These are phyloP conservation scores for Coptodon rendalli DNA, from an alignment of 2,113 vertebrate species.

Conservation along the genomic window DNA sequence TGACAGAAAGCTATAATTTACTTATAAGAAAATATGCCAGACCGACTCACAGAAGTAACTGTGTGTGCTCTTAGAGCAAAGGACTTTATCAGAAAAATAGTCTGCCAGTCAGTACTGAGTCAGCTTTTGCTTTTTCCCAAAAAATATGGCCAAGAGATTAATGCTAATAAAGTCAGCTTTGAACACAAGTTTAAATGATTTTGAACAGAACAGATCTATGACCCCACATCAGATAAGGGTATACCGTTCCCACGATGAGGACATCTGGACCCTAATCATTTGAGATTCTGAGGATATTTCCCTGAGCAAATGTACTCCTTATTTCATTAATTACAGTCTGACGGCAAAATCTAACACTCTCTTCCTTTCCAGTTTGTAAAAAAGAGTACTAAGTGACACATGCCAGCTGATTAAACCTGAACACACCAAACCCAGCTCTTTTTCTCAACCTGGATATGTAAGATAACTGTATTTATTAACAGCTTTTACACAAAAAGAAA, in stretches of 20 bases:
- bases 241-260: not conserved
- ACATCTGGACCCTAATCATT: not conserved
- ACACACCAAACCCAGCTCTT: not conserved
- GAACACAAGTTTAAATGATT: not conserved
- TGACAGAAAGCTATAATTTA: not conserved
- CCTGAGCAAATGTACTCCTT: not conserved
- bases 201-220: not conserved
- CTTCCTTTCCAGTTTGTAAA: not conserved
- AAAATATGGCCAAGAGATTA: not conserved
- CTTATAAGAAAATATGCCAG: not conserved
- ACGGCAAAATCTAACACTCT: not conserved
- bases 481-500: not conserved
- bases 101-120: not conserved
- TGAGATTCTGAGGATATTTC: not conserved
- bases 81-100: not conserved
- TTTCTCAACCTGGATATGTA: not conserved
- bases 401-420: not conserved
- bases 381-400: not conserved
- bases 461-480: not conserved
- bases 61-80: not conserved
- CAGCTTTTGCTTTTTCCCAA: fast-evolving
- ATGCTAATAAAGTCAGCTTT: not conserved
- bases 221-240: not conserved
- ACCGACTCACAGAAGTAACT: not conserved
- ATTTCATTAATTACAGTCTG: not conserved